These are phyloP conservation scores for Henricia sp. DNA, from an alignment of 53 echinoderm and acorn worm genomes.

Conservation along the genomic window DNA sequence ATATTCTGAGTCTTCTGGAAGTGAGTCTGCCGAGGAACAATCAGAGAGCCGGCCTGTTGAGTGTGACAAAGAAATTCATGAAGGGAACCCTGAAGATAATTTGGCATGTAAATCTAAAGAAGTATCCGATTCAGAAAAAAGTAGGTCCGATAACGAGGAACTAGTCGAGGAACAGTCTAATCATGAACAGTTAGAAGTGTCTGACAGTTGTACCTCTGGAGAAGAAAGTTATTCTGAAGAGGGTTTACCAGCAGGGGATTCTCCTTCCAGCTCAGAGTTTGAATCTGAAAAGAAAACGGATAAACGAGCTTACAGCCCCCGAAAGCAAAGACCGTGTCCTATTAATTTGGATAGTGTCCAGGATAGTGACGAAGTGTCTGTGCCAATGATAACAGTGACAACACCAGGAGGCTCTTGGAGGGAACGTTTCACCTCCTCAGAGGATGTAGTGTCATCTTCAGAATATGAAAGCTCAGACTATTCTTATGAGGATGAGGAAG, in stretches of 20 bases:
- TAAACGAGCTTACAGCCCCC: neutral
- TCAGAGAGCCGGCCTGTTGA: neutral
- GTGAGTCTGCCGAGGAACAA: neutral
- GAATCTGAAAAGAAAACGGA: too few species aligned
- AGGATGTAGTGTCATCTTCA: conserved; percentile 42
- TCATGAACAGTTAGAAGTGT: neutral
- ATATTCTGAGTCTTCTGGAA: neutral
- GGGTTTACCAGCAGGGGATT: neutral
- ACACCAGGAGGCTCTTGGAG: conserved; percentile 38
- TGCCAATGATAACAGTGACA: conserved; percentile 42
- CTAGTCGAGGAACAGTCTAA: neutral
- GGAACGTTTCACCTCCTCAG: conserved; percentile 34
- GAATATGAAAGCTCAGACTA: conserved; percentile 46
- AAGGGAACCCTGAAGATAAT: neutral
- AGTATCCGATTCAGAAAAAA: neutral
- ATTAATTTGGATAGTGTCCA: conserved; percentile 14
- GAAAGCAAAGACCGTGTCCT: too few species aligned
- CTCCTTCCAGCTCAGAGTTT: too few species aligned
- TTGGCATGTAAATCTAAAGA: neutral
- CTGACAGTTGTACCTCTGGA: neutral
- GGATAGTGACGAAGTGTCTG: neutral
- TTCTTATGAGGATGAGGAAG: conserved; percentile 8
- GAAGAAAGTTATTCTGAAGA: neutral
- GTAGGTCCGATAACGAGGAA: neutral
- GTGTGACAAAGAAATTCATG: neutral